phyloP scores from a whole-genome alignment of 2,888 invertebrate genomes.

The Pimpla rufipes region DNA sequence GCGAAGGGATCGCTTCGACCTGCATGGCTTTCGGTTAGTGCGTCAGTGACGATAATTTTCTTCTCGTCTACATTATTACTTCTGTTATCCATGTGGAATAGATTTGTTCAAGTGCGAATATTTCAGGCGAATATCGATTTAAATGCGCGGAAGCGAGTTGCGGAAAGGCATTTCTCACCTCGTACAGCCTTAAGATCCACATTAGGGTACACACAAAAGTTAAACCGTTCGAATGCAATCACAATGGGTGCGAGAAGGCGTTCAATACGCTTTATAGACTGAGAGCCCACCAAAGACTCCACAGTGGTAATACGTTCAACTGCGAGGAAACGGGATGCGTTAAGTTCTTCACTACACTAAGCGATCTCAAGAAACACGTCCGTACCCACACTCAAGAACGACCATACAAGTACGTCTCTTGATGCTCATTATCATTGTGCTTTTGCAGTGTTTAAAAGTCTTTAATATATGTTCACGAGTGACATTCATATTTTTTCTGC shows the following conservation, averaged over 20 bases:
- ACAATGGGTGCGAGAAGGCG: constrained; percentile 94
- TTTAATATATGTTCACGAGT: constrained; percentile 50
- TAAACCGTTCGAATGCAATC: constrained; percentile 96
- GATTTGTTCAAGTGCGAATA: constrained; percentile 44
- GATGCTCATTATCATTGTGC: constrained; percentile 57
- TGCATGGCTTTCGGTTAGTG: constrained; percentile 81
- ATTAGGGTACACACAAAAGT: constrained; percentile 96
- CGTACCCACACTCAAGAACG: constrained; percentile 97
- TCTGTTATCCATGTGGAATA: constrained; percentile 20
- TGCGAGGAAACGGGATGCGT: constrained; percentile 93
- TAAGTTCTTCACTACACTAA: constrained; percentile 97
- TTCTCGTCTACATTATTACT: constrained; percentile 43
- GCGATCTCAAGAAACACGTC: constrained; percentile 97
- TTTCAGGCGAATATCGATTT: constrained; percentile 96
- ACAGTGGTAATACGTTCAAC: constrained; percentile 98
- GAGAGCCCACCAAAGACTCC: constrained; percentile 95
- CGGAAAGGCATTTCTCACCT: constrained; percentile 97
- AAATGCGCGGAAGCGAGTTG: constrained; percentile 95
- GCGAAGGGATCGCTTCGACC: constrained; percentile 79
- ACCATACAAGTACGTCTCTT: constrained; percentile 91
- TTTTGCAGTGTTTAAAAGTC: constrained; percentile 54
- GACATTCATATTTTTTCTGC: not conserved
- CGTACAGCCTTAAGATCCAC: constrained; percentile 97
- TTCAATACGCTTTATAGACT: constrained; percentile 97
- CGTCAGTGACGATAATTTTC: constrained; percentile 58